Base-by-base conservation (phyloP, 2,888 invertebrate species). In the Gymnoscelis rufifasciata region DNA sequence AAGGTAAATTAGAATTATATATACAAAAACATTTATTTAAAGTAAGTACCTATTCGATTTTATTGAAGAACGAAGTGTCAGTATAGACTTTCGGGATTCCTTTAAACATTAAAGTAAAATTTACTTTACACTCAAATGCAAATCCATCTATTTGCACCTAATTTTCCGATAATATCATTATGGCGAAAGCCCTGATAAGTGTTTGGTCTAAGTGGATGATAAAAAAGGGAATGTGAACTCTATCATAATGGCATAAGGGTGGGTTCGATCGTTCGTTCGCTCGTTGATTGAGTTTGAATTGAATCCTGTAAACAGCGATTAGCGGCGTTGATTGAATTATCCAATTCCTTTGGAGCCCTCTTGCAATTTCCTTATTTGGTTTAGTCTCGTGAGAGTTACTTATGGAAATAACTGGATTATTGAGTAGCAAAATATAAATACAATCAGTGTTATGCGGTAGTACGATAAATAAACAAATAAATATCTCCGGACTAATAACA, bases 351-450 rank as follows among this genome's bases (percentile, higher is more conserved):
- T 50, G 57, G 48, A 53, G 52, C 49, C 50, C 40, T 47, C 56
- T 67, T 67, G 64, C 67, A 64, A 68, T 66, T 69, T 70, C 70
- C 71, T 65, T 56, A 56, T 64, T 62, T 54, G 44, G 49, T 43
- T 26, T 30, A 50, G 43, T 45, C 45, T 51, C 49, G 33, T 44
- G 35, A 41, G 33, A 53, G 45, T 40, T 41, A 31, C n/a, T 6
- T 31, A 8, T 5, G 14, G 8, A 33, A 8, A n/a, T 14, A 33
- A 5, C 15, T 15, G 6, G 14, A 19, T 19, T 19, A 3, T 19
- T 19, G 19, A n/a, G n/a, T n/a, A n/a, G n/a, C n/a, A n/a, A n/a
- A n/a, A n/a, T n/a, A n/a, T n/a, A n/a, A n/a, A n/a, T n/a, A n/a
- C n/a, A n/a, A n/a, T n/a, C n/a, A n/a, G n/a, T n/a, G n/a, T n/a